Percentiles rank a stretch among this genome's conserved stretches.
Conservation (phyloP, 2,797 vertebrate genomes). For the Cirrhinus mrigala region DNA sequence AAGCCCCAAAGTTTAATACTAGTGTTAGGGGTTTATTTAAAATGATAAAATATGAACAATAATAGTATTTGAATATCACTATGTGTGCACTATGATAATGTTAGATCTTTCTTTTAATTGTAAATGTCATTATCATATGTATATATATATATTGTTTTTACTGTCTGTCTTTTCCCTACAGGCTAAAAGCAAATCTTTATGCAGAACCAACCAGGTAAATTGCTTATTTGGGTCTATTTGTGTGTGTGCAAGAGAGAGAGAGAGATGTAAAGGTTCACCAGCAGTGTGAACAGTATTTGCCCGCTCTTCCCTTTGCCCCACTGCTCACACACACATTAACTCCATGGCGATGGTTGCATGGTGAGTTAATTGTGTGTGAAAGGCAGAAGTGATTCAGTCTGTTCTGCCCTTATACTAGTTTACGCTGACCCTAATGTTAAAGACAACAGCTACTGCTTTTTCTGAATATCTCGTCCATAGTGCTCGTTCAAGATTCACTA, state of each 20-base stretch:
- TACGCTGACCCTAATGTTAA: slow-evolving; percentile 15
- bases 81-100: not conserved
- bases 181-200: slow-evolving; percentile 75
- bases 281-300: slow-evolving; percentile 32
- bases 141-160: not conserved
- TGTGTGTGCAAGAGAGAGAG: not conserved
- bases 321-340: slow-evolving; percentile 59
- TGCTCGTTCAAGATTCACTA: not conserved
- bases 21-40: not conserved
- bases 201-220: slow-evolving; percentile 75
- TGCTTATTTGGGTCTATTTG: slow-evolving; percentile 26
- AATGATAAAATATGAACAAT: not conserved
- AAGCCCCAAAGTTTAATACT: not conserved
- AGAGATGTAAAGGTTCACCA: slow-evolving; percentile 5
- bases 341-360: slow-evolving; percentile 71
- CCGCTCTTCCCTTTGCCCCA: slow-evolving; percentile 33
- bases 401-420: slow-evolving; percentile 17
- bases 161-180: slow-evolving; percentile 61
- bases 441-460: slow-evolving; percentile 8
- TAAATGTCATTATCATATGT: slow-evolving; percentile 3
- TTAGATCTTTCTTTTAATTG: slow-evolving; percentile 5
- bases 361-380: slow-evolving; percentile 58
- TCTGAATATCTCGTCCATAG: not conserved
- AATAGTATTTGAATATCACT: not conserved
- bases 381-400: slow-evolving; percentile 43